Evolutionary conservation across 2,113 vertebrate species (phyloP), one percentile per base, ranked within the genome.

Genomic region (Hyaena hyaena): DNA sequence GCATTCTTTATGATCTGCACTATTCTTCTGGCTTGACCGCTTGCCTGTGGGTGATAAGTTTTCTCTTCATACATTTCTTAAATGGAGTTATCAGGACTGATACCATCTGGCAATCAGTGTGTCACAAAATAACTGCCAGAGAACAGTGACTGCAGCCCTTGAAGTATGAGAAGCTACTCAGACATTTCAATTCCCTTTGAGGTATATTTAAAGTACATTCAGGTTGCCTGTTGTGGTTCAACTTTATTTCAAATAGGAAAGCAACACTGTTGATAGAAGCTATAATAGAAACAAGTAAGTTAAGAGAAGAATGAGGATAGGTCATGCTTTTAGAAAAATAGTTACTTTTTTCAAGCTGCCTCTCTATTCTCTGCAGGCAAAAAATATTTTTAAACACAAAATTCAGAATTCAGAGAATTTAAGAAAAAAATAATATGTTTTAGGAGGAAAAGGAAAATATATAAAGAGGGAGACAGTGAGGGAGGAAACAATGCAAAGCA

Each of bases 91-190:
- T 91, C 73, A 92, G 45, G 17, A 71, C n/a, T 48, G 93, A 98
- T 96, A 89, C 43, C 91, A 97, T 97, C 89, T 65, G 71, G 73
- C 77, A 93, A 98, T 95, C 91, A n/a, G 4, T 2, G n/a, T 87
- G 79, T 73, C 96, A 96, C 79, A 95, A 89, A 96, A 83, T 95
- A 82, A 89, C 82, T 80, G 66, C 39, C 53, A 69, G 66, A 92
- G n/a, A 93, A 63, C 35, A 93, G 45, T 17, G 73, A 23, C 50
- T 63, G 19, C 3, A 79, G 82, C 61, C 79, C 55, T 88, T 84
- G 81, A 86, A 88, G 53, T 58, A 50, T 5, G 10, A 93, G 91
- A 95, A 96, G 55, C 15, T 86, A 87, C 10, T 28, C 31, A 88
- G 86, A 83, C 12, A 65, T 93, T 90, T 61, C n/a, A 26, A 33